Base-by-base conservation (phyloP, 2,113 vertebrate genomes). In the Muntiacus muntjak region DNA sequence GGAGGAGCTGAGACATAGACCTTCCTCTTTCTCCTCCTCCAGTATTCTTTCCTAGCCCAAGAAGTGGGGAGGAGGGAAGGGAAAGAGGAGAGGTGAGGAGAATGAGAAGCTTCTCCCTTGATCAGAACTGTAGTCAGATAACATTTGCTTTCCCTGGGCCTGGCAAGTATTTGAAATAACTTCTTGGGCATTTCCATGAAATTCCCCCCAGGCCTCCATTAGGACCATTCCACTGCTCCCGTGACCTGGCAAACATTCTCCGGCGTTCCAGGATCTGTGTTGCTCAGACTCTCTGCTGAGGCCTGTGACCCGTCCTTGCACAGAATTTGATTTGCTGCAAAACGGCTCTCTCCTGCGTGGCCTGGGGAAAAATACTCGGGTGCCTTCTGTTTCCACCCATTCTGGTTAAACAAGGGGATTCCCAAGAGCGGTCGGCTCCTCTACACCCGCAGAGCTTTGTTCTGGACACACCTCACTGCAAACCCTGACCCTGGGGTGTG, bases 381-480 rank as follows among this genome's bases (percentile, higher is more conserved):
- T 26, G 84, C 13, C 71, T 78, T 87, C 11, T 7, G 3, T 78
- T 60, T 71, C 84, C 67, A 52, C 26, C 14, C 33, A 26, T 36
- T 76, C 45, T 1, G n/a, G 71, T 19, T 3, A 14, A 5, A 21
- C n/a, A 40, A 30, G n/a, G 1, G 1, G 4, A 6, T 81, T n/a
- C 36, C n/a, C 15, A 52, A 33, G 55, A 54, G 57, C 0, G 0
- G 19, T 19, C 0, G 5, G 30, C 30, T n/a, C 8, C 25, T 17
- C 43, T 52, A 55, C 13, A 17, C n/a, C 67, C 26, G 9, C 9
- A 54, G 45, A 91, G 57, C 25, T 33, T 40, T 11, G 10, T 36
- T 43, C 30, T 25, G 45, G 84, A 14, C 57, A 43, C 55, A 9
- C 16, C 55, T 79, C 71, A 54, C 25, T 17, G 26, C n/a, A 43